phyloP scores from a whole-genome alignment of 37 sponge, comb jelly and placozoan genomes.

The Eunapius fragilis region DNA sequence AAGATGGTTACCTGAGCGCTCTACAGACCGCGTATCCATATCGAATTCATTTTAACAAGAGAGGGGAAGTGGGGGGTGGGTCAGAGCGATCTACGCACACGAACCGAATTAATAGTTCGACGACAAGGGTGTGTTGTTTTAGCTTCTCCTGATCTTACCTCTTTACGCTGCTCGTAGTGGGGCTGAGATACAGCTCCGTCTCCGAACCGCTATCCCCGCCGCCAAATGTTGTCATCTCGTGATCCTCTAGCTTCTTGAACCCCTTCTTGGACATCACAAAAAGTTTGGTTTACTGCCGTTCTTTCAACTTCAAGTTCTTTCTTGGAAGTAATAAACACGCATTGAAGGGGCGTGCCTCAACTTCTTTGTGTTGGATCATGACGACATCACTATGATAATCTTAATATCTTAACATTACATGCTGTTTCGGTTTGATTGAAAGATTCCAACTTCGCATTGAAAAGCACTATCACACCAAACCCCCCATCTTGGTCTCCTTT shows the following conservation, averaged over 20 bases:
- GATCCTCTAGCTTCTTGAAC: constrained; percentile 44
- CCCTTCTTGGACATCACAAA: constrained; percentile 38
- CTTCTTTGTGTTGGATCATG: not conserved
- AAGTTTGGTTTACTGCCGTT: not conserved
- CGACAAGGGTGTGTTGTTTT: not conserved
- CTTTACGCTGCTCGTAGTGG: not conserved
- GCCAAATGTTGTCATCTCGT: constrained; percentile 36
- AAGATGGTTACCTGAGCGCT: too few species aligned
- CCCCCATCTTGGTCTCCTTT: too few species aligned
- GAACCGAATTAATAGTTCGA: not conserved
- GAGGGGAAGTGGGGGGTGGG: not conserved
- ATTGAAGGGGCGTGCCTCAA: not conserved
- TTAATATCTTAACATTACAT: too few species aligned
- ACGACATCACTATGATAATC: too few species aligned
- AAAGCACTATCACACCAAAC: too few species aligned
- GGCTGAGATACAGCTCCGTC: constrained; percentile 12
- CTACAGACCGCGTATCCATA: not conserved
- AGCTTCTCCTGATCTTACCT: not conserved
- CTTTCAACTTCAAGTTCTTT: too few species aligned
- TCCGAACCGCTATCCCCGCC: constrained; percentile 44
- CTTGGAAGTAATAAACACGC: too few species aligned
- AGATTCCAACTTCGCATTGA: too few species aligned
- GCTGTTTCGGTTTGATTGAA: too few species aligned
- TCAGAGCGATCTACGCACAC: not conserved
- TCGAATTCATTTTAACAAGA: not conserved